Evolutionary conservation across 92 coral and sea anemone species (phyloP), one percentile per base, ranked within the genome.

Genomic region (Palythoa caribaeorum): DNA sequence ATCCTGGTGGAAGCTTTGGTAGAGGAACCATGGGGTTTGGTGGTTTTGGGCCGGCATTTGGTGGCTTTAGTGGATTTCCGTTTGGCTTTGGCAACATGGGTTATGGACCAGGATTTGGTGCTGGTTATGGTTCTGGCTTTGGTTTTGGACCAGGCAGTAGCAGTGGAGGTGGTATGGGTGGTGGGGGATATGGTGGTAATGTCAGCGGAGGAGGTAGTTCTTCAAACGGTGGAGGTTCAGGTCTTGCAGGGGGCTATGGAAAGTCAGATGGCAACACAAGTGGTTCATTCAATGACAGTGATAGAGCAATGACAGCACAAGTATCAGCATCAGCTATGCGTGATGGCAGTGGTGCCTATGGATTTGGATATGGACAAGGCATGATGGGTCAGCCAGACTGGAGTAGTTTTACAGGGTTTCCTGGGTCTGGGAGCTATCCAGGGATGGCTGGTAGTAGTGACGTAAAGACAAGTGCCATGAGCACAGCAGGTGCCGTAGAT

Each of bases 191-290:
- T 81, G 86, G 60, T 7, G 76, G 85, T 65, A 73, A 66, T 63
- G 20, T 74, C 1, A 11, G 76, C 65, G 47, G 86, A 6, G 19
- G 75, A 47, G 87, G 80, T 6, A 80, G 77, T 38, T 53, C 83
- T 17, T 63, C 90, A 2, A 89, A 84, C 68, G 76, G 91, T 60
- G 88, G 88, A 59, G 91, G 94, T 4, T 87, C 86, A 2, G 65
- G 83, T 17, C 50, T 92, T 28, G 28, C 28, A 11, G 89, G 79
- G 8, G 71, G 80, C 17, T 90, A 86, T 74, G 88, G 87, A 3
- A 86, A 89, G 38, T 62, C 92, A 59, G 92, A 90, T 3, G 89
- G 90, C 87, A 93, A 88, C 60, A 60, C 92, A 83, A 78, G 68
- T 79, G 79, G 77, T 71, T 40, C 77, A 5, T 54, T 53, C 69